Base-by-base conservation (phyloP, 1,140 invertebrate species). In the Aphaenogaster rudis region DNA sequence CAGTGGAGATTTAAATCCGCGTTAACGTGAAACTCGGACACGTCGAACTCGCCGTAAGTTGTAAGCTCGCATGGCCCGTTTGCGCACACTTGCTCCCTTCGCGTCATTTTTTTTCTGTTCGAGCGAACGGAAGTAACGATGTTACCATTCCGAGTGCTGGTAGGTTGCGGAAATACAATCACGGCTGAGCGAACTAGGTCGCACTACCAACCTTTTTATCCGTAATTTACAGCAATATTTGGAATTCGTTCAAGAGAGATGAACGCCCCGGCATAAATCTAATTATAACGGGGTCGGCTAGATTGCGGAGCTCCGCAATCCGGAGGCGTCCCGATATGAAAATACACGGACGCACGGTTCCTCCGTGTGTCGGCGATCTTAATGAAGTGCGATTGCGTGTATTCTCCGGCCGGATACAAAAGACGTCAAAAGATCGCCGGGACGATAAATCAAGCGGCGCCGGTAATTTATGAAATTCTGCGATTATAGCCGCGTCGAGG, bases 191-290 rank as follows among this genome's bases (percentile, higher is more conserved):
- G 59, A 90, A 90, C 42, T 81, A 36, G 89, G 85, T 90, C 88
- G 86, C 67, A 64, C 28, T 57, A 84, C 77, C 88, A 52, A 69
- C 80, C 63, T 88, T 88, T 90, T 88, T 71, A 67, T 74, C 57
- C 67, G 76, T 88, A 90, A 88, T 89, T 90, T 54, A 88, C 63
- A 77, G 77, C 64, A 78, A 88, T 90, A 91, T 90, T 90, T 90
- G 86, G 79, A 88, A 86, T 90, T 88, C 81, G 81, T 91, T 91
- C 77, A 86, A 91, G 59, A 48, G 76, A 86, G 61, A 88, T 80
- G 86, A 86, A 76, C 50, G 52, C 33, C 5, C 21, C 36, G 57
- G 84, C 64, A 80, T 91, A 90, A 91, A 88, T 91, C 86, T 88
- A 90, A 91, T 91, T 91, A 90, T 88, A 90, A 87, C 64, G 57